phyloP scores from a whole-genome alignment of 2,888 invertebrate genomes.

The Nysson spinosus region DNA sequence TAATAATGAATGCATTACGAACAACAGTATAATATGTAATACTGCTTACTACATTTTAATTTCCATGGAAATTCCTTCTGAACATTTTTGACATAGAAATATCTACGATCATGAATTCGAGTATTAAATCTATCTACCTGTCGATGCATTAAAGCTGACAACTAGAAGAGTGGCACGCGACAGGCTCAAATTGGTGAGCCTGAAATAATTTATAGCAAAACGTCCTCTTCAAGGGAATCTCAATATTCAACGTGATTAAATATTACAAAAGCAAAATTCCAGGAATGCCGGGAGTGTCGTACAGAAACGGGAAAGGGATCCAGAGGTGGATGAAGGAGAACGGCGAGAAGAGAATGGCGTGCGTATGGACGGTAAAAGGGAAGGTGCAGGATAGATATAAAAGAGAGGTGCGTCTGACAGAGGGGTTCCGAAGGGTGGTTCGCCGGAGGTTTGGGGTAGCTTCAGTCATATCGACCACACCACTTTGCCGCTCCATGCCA shows the following conservation, averaged over 20 bases:
- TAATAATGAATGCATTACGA: too few relatives aligned
- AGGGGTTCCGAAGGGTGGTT: conserved; percentile 52
- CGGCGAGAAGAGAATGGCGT: conserved; percentile 13
- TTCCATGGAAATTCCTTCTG: too few relatives aligned
- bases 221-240: conserved; percentile 23
- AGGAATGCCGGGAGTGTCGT: conserved; percentile 59
- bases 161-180: too few relatives aligned
- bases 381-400: conserved; percentile 31
- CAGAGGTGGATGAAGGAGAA: conserved; percentile 23
- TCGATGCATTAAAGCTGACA: too few relatives aligned
- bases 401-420: conserved; percentile 45
- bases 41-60: too few relatives aligned
- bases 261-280: conserved; percentile 70
- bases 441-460: conserved; percentile 46
- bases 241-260: conserved; percentile 70
- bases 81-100: too few relatives aligned
- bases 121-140: too few relatives aligned
- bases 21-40: too few relatives aligned
- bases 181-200: neutral
- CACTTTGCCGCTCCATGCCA: conserved; percentile 65
- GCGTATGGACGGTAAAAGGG: conserved; percentile 13
- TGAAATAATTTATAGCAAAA: conserved; percentile 32
- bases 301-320: conserved; percentile 35
- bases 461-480: conserved; percentile 72
- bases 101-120: too few relatives aligned